These are phyloP conservation scores for Gandaritis pyraliata DNA, from an alignment of 2,888 invertebrate species.

Conservation along the genomic window DNA sequence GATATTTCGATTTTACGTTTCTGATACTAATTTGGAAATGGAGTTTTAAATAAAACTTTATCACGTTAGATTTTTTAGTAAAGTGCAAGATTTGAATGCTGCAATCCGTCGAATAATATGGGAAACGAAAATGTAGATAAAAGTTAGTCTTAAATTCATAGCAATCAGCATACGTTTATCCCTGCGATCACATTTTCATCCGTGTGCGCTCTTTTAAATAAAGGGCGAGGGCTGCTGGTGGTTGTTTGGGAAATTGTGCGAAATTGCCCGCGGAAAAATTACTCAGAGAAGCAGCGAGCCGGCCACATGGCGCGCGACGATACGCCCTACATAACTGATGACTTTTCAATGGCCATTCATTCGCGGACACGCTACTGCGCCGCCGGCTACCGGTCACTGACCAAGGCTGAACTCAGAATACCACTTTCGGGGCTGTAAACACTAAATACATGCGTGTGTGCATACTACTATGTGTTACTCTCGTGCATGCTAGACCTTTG, in stretches of 20 bases:
- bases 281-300: conserved; percentile 63
- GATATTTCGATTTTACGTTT: not conserved
- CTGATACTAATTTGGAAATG: not conserved
- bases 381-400: conserved; percentile 40
- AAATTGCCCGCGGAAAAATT: conserved; percentile 78
- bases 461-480: too few relatives aligned
- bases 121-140: not conserved
- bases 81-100: too few relatives aligned
- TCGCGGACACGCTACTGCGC: conserved; percentile 61
- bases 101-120: not conserved
- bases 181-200: conserved; percentile 30
- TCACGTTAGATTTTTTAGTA: too few relatives aligned
- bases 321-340: conserved; percentile 82
- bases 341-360: conserved; percentile 83
- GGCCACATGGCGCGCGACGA: conserved; percentile 78
- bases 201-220: conserved; percentile 65
- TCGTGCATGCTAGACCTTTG: too few relatives aligned
- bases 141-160: conserved; percentile 15
- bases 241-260: conserved; percentile 74
- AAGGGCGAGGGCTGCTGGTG: conserved; percentile 62
- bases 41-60: not conserved
- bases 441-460: not conserved
- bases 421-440: conserved; percentile 9
- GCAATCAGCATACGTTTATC: conserved; percentile 18
- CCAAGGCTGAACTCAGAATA: conserved; percentile 20